phyloP scores from a whole-genome alignment of 2,113 vertebrate genomes.

The Oncorhynchus tshawytscha region DNA sequence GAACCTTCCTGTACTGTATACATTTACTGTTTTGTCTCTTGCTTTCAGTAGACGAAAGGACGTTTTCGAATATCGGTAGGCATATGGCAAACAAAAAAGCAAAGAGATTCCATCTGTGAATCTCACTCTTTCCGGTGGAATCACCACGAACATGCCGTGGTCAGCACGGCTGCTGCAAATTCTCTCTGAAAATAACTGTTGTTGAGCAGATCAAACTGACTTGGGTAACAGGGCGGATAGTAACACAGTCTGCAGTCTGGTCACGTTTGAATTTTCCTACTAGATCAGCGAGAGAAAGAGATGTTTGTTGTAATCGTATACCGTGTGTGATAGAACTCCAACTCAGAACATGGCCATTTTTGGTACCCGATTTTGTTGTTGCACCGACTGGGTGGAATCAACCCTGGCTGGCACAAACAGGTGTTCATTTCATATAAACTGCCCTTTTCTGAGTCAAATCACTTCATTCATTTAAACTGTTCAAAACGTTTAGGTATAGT shows the following conservation, averaged over 20 bases:
- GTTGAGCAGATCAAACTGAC: constrained; percentile 69
- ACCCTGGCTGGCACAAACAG: too few relatives aligned
- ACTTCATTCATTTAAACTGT: too few relatives aligned
- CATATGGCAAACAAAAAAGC: constrained; percentile 46
- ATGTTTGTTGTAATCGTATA: too few relatives aligned
- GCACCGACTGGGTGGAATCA: too few relatives aligned
- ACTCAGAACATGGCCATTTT: too few relatives aligned
- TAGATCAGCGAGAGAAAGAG: too few relatives aligned
- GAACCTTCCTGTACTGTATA: background rate
- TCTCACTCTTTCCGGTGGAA: constrained; percentile 47
- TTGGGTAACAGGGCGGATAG: constrained; percentile 20
- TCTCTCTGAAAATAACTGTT: background rate
- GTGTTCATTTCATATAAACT: too few relatives aligned
- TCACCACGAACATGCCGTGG: constrained; percentile 50
- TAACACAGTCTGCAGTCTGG: background rate
- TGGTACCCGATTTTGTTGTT: too few relatives aligned
- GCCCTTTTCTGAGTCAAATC: too few relatives aligned
- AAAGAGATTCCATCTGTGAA: constrained; percentile 42
- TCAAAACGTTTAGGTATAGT: too few relatives aligned
- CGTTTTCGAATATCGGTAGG: background rate
- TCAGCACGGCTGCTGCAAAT: constrained; percentile 66
- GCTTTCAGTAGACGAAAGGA: constrained; percentile 63
- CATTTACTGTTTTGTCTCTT: constrained; percentile 57
- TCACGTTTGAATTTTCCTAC: too few relatives aligned
- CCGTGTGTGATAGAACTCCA: too few relatives aligned